Evolutionary conservation across 2,888 invertebrate species (phyloP), one percentile per base, ranked within the genome.

Genomic region (Conistra vaccinii): DNA sequence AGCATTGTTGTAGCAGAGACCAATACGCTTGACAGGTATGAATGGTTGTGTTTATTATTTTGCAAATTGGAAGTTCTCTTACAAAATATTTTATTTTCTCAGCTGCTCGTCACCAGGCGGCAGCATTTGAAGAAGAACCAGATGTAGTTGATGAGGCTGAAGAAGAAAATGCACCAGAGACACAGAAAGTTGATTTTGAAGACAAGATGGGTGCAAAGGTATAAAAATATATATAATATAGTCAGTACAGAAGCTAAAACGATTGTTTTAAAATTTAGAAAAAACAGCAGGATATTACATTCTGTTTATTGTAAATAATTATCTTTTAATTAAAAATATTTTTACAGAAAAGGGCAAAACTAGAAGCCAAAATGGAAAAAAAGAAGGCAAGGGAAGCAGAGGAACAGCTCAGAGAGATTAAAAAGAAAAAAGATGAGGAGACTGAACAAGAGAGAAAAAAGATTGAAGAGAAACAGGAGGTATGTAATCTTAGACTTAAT

Each of bases 311-410:
- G 23, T 51, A 51, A 14, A n/a, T 20, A 5, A 20, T 14, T 23
- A 42, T 23, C 1, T 0, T 26, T 14, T 26, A 7, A 65, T 26
- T 32, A 29, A 29, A n/a, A 78, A 51, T 23, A 35, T 48, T 45
- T 81, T 82, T 79, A 63, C 85, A 99, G 95, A 99, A 99, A 95
- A 96, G 98, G 48, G 98, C 98, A 0, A 99, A 99, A 93, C 93
- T 99, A 60, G 99, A 99, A 95, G 99, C 99, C 0, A 99, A 99
- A 93, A 98, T 98, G 85, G 99, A 98, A 91, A 99, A 98, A 92
- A 98, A 98, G 91, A 97, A 97, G 68, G 98, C 97, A 82, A 97
- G 98, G 86, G 99, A 99, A 96, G 98, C 97, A 29, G 98, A 98
- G 88, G 97, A 98, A 85, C 97, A 97, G 78, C 97, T 98, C 77